These are phyloP conservation scores for Pollenia griseotomentosa DNA, from an alignment of 2,888 invertebrate genomes.

Conservation along the genomic window DNA sequence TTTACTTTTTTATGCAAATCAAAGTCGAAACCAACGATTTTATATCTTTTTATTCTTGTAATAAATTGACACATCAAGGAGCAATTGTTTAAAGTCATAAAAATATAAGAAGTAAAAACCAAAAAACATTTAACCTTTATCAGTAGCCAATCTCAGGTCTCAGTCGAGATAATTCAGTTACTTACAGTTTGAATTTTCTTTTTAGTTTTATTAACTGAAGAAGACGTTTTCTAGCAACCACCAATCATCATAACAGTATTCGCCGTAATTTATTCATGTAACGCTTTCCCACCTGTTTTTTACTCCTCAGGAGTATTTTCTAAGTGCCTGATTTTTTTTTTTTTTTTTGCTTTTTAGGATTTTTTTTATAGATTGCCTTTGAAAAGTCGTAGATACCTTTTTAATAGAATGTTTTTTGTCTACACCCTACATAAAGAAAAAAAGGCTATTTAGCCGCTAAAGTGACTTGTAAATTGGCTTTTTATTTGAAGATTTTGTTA, in stretches of 20 bases:
- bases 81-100: constrained; percentile 56
- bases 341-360: not conserved
- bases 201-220: constrained; percentile 38
- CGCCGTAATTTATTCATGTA: constrained; percentile 48
- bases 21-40: not conserved
- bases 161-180: constrained; percentile 1
- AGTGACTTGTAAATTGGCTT: not conserved
- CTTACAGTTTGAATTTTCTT: constrained; percentile 15
- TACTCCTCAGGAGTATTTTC: not conserved
- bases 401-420: not conserved
- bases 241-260: constrained; percentile 29
- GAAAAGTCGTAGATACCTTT: constrained; percentile 18
- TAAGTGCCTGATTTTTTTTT: not conserved
- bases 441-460: not conserved
- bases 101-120: not conserved
- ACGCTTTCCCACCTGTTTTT: not conserved
- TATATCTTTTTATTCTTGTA: constrained; percentile 27
- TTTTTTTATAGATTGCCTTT: constrained; percentile 26
- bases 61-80: constrained; percentile 45
- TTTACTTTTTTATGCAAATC: not conserved
- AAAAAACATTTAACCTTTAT: constrained; percentile 44
- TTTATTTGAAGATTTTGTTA: not conserved
- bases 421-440: constrained; percentile 17
- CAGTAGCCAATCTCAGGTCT: constrained; percentile 20
- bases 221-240: constrained; percentile 47